phyloP scores from a whole-genome alignment of 1,140 invertebrate species.

The Dinothrombium tinctorium region DNA sequence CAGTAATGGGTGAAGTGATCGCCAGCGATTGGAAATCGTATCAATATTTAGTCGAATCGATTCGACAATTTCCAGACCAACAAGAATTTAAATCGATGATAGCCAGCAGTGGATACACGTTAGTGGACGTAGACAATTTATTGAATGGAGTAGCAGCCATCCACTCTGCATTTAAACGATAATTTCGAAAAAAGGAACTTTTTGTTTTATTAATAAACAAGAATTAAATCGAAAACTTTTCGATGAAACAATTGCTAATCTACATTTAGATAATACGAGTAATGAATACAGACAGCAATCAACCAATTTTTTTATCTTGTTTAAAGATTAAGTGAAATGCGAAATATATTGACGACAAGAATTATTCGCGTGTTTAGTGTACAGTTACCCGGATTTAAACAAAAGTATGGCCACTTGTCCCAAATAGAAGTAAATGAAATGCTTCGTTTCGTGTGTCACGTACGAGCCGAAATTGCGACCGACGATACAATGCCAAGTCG shows the following conservation, averaged over 20 bases:
- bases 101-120: conserved; percentile 53
- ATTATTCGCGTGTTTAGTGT: no score
- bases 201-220: no score
- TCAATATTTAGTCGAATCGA: conserved; percentile 95
- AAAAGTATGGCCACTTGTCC: conserved; percentile 89
- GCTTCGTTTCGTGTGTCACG: conserved; percentile 85
- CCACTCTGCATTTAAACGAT: conserved; percentile 84
- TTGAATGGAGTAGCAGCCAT: conserved; percentile 71
- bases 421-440: conserved; percentile 92
- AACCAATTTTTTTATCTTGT: no score
- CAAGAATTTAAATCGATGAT: conserved; percentile 73
- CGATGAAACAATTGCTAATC: no score
- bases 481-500: conserved; percentile 74
- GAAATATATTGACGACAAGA: no score
- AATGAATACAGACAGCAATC: no score
- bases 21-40: conserved; percentile 91
- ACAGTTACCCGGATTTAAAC: conserved; percentile 92
- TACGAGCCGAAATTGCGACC: conserved; percentile 83
- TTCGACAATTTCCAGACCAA: conserved; percentile 82
- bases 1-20: conserved; percentile 75
- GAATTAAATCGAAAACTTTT: no score
- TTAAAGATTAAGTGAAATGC: no score
- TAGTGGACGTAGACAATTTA: conserved; percentile 68
- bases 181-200: no score
- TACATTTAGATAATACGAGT: no score